A percentile compares a stretch with the other conserved stretches of the same genome.
Evolutionary conservation across 2,888 invertebrate species (phyloP).

Genomic region (Megastigmus dorsalis): DNA sequence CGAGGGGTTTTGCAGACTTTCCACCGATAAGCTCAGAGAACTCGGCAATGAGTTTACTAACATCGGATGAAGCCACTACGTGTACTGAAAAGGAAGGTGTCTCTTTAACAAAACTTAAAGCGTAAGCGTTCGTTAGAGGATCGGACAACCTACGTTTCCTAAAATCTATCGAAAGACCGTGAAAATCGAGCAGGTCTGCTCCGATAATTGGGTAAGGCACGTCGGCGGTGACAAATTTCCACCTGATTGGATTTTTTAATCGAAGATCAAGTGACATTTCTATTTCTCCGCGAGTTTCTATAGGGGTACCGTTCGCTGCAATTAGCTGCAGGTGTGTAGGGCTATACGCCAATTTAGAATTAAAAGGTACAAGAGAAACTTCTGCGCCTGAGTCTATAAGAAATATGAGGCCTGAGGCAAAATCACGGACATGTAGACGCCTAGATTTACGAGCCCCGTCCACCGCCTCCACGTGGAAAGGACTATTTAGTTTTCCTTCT

Average conservation of each 20-base stretch:
- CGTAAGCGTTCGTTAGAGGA: conserved; percentile 17
- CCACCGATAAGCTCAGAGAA: neutral
- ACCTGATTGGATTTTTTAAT: conserved; percentile 64
- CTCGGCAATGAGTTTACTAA: neutral
- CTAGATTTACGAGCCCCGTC: too few relatives aligned
- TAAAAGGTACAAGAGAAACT: neutral
- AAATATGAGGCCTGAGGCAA: neutral
- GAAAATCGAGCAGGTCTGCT: conserved; percentile 63
- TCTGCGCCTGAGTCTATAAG: conserved; percentile 26
- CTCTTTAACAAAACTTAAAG: neutral
- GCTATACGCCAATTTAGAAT: conserved; percentile 40
- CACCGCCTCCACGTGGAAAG: too few relatives aligned
- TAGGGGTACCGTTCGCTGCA: conserved; percentile 65
- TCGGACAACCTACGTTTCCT: conserved; percentile 57
- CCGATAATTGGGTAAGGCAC: conserved; percentile 66
- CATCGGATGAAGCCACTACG: neutral
- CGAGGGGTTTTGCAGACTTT: neutral
- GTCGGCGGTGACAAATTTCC: conserved; percentile 65
- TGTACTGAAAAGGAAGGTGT: neutral
- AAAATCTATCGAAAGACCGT: conserved; percentile 62
- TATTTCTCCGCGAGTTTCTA: conserved; percentile 64
- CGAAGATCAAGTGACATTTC: conserved; percentile 50
- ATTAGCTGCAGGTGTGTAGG: conserved; percentile 59
- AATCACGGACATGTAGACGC: conserved; percentile 17
- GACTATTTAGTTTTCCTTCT: too few relatives aligned